Percentiles rank a stretch among this genome's conserved stretches.
These are phyloP conservation scores for Hyposoter dolosus DNA, from an alignment of 2,888 invertebrate genomes.

Conservation along the genomic window DNA sequence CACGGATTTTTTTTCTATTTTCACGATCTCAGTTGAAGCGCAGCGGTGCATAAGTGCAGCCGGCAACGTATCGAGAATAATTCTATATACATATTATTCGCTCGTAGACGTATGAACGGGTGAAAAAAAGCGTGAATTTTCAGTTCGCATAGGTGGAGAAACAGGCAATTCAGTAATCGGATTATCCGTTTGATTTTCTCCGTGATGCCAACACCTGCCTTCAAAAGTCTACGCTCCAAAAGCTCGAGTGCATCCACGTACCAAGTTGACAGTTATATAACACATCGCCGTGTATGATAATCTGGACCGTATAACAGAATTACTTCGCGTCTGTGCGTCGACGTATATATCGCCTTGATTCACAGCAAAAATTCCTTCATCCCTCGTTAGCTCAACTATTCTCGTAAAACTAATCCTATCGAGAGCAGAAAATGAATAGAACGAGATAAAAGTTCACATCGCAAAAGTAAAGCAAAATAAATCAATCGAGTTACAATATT, in stretches of 20 bases:
- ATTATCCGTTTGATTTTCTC: constrained; percentile 68
- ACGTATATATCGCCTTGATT: constrained; percentile 19
- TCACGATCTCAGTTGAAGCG: neutral
- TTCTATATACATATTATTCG: constrained; percentile 19
- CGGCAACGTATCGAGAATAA: constrained; percentile 1
- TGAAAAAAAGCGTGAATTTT: constrained; percentile 23
- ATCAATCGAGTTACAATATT: neutral
- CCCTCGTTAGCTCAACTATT: constrained; percentile 31
- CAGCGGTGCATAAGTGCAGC: constrained; percentile 34
- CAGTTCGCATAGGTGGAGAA: constrained; percentile 38
- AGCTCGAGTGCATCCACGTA: constrained; percentile 4
- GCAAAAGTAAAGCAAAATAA: constrained; percentile 2
- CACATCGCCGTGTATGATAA: constrained; percentile 21
- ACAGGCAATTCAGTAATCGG: constrained; percentile 66
- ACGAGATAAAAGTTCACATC: neutral
- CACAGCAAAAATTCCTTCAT: neutral
- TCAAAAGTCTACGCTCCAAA: constrained; percentile 20
- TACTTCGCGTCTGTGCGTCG: constrained; percentile 14
- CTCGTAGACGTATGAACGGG: constrained; percentile 15
- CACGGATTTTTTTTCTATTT: constrained; percentile 7
- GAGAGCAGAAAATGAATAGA: constrained; percentile 14
- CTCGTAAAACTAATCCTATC: constrained; percentile 15
- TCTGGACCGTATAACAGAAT: constrained; percentile 44
- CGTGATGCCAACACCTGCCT: constrained; percentile 37
- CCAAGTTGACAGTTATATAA: constrained; percentile 11